Percentiles rank a stretch among this genome's conserved stretches.
Evolutionary conservation across 2,113 vertebrate genomes (phyloP).

Genomic region (Hypocryptadius cinnamomeus): DNA sequence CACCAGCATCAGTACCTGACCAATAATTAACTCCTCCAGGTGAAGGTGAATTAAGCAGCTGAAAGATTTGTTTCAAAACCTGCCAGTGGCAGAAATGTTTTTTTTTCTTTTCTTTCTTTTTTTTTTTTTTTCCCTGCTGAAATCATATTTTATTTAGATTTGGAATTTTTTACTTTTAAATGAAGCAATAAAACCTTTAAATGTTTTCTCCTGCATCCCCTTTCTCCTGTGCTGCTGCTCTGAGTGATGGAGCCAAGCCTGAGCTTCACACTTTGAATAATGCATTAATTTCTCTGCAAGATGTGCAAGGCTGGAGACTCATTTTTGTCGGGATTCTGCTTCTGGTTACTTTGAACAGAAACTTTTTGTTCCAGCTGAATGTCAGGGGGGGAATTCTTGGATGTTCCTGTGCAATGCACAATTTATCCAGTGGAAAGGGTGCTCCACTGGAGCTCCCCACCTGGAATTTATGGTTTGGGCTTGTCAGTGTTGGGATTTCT

Average conservation of each 20-base stretch:
- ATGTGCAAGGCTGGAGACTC: background rate
- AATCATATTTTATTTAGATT: background rate
- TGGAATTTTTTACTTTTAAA: background rate
- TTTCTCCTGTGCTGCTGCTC: background rate
- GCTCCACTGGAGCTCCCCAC: background rate
- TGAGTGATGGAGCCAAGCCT: background rate
- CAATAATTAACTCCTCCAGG: background rate
- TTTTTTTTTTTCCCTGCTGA: background rate
- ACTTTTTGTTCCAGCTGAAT: background rate
- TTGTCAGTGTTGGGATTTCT: background rate
- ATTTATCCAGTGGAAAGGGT: background rate
- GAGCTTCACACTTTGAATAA: background rate
- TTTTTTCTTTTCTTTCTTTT: too few species aligned
- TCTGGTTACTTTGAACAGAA: background rate
- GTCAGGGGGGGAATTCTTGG: background rate
- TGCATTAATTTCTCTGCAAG: slow-evolving; percentile 18
- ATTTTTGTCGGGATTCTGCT: background rate
- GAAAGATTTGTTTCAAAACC: background rate
- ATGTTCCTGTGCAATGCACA: background rate
- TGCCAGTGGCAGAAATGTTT: background rate
- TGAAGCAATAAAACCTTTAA: background rate
- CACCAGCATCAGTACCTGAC: background rate
- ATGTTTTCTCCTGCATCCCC: background rate
- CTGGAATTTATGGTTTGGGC: background rate
- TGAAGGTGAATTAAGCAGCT: background rate